Conservation (phyloP, 2,113 vertebrate genomes). For the Hippocampus mohnikei region DNA sequence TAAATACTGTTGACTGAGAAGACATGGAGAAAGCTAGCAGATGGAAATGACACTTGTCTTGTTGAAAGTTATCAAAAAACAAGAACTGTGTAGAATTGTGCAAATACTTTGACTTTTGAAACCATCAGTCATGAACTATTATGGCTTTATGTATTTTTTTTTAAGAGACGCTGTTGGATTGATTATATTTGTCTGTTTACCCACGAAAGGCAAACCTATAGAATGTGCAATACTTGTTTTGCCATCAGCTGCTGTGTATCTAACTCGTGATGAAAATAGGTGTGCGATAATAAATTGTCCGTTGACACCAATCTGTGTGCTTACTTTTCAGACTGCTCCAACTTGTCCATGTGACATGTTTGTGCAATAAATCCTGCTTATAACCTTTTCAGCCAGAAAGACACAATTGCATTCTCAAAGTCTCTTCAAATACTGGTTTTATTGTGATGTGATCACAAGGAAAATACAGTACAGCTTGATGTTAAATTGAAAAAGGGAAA, state of each 20-base stretch:
- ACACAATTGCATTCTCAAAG: conserved; percentile 16
- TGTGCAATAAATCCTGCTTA: not conserved
- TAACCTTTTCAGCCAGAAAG: conserved; percentile 12
- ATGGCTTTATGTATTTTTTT: not conserved
- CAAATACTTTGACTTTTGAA: not conserved
- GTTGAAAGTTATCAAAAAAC: not conserved
- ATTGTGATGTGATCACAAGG: conserved; percentile 50
- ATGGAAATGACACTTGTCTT: not conserved
- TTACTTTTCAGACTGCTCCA: not conserved
- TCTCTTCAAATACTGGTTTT: conserved; percentile 64
- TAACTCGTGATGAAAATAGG: no score
- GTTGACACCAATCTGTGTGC: not conserved
- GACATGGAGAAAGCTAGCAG: no score
- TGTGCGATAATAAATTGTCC: not conserved
- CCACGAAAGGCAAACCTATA: not conserved
- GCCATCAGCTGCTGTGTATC: not conserved
- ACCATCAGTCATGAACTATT: not conserved
- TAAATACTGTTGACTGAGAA: no score
- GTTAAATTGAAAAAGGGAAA: conserved; percentile 48
- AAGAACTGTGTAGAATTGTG: not conserved
- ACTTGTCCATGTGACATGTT: not conserved
- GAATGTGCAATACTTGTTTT: conserved; percentile 1
- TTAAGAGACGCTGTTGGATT: not conserved
- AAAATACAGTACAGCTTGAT: conserved; percentile 55
- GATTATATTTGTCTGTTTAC: not conserved